Evolutionary conservation across 2,797 vertebrate species (phyloP).

Genomic region (Propithecus perrieri): DNA sequence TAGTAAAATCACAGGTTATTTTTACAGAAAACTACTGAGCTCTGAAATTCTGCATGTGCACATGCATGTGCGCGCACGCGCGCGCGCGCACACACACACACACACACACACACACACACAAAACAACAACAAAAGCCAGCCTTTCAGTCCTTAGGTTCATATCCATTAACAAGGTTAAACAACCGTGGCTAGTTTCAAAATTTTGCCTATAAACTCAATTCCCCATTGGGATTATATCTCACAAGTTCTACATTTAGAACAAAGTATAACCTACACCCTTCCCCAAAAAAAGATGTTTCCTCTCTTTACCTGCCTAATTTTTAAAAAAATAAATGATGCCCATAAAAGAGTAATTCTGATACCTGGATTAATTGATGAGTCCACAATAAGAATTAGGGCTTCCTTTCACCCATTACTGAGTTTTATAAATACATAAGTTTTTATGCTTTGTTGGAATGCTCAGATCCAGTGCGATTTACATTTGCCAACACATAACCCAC

Average conservation of each 20-base stretch:
- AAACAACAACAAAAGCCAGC: background rate
- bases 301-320: background rate
- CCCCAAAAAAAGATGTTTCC: background rate
- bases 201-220: background rate
- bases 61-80: background rate
- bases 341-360: conserved; percentile 1
- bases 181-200: background rate
- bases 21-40: background rate
- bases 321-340: conserved; percentile 11
- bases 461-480: background rate
- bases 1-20: background rate
- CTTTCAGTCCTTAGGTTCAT: background rate
- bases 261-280: background rate
- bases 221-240: background rate
- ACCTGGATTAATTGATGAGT: background rate
- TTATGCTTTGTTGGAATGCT: background rate
- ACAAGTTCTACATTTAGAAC: background rate
- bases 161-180: background rate
- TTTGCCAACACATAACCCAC: background rate
- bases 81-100: background rate
- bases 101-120: background rate
- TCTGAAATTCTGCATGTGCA: background rate
- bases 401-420: background rate
- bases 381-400: background rate
- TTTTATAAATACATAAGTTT: background rate